phyloP scores from a whole-genome alignment of 2,888 invertebrate species.

The Spodoptera exigua region DNA sequence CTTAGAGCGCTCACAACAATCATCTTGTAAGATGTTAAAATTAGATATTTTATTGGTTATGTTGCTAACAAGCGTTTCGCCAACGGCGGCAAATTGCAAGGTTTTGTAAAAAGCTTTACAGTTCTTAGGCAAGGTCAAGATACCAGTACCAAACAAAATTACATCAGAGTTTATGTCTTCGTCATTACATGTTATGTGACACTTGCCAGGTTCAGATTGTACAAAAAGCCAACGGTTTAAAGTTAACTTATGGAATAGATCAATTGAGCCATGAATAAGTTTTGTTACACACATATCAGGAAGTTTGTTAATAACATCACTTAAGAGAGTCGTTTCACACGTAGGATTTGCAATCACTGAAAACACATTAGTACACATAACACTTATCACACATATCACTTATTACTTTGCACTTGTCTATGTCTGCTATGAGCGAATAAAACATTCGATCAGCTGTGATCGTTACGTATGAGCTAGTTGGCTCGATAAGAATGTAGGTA shows the following conservation, averaged over 20 bases:
- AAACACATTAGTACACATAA: constrained; percentile 11
- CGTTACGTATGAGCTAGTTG: constrained; percentile 13
- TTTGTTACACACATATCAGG: constrained; percentile 13
- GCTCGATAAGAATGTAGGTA: constrained; percentile 19
- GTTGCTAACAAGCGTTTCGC: constrained; percentile 4
- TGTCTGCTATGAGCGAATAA: constrained; percentile 13
- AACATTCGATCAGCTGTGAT: constrained; percentile 32
- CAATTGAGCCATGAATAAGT: no score
- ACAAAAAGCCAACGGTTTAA: no score
- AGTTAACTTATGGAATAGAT: no score
- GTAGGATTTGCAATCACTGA: constrained; percentile 19
- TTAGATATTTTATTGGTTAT: constrained; percentile 6
- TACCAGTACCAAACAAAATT: constrained; percentile 10
- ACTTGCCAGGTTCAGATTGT: no score
- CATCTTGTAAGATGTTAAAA: constrained; percentile 8
- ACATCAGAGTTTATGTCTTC: constrained; percentile 1
- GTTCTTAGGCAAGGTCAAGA: constrained; percentile 1
- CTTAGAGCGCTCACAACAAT: constrained; percentile 9
- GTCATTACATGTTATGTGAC: no score
- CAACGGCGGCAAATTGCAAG: constrained; percentile 2
- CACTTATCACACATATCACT: constrained; percentile 23
- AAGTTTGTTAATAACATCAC: constrained; percentile 8
- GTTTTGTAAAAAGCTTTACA: constrained; percentile 6
- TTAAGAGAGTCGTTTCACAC: constrained; percentile 21
- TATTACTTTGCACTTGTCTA: constrained; percentile 22